Conservation (phyloP, 2,888 invertebrate genomes). For the Cephus spinipes region DNA sequence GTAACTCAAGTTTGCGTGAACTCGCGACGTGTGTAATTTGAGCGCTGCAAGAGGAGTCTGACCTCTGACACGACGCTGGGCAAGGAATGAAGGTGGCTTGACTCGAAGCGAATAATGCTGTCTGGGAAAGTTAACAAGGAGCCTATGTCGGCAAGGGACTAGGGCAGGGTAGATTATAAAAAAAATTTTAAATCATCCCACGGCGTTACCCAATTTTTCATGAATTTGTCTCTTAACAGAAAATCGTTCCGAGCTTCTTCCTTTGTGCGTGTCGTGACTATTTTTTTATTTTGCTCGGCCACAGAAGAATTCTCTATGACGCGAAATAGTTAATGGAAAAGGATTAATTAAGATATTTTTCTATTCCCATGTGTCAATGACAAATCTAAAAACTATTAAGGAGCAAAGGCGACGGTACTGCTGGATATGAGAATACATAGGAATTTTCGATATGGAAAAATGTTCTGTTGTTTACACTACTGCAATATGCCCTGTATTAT, state of each 20-base stretch:
- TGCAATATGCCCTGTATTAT: background rate
- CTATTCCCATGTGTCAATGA: no score
- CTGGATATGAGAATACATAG: background rate
- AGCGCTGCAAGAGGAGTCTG: background rate
- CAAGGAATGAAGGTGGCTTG: background rate
- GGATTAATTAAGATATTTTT: no score
- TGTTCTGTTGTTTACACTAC: background rate
- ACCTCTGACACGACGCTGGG: background rate
- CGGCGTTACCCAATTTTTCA: background rate
- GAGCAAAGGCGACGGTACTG: background rate
- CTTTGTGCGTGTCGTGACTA: no score
- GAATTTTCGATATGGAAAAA: background rate
- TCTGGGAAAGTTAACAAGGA: background rate
- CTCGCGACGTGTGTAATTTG: background rate
- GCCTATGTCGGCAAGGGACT: background rate
- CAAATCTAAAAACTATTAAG: no score
- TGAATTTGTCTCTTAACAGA: background rate
- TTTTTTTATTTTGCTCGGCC: no score
- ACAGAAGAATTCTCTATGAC: no score
- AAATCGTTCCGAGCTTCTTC: background rate
- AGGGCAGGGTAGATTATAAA: background rate
- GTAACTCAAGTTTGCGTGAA: background rate
- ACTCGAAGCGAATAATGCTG: background rate
- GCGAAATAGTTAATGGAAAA: no score
- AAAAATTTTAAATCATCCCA: background rate